Evolutionary conservation across 2,113 vertebrate genomes (phyloP).

Genomic region (Zosterops lateralis): DNA sequence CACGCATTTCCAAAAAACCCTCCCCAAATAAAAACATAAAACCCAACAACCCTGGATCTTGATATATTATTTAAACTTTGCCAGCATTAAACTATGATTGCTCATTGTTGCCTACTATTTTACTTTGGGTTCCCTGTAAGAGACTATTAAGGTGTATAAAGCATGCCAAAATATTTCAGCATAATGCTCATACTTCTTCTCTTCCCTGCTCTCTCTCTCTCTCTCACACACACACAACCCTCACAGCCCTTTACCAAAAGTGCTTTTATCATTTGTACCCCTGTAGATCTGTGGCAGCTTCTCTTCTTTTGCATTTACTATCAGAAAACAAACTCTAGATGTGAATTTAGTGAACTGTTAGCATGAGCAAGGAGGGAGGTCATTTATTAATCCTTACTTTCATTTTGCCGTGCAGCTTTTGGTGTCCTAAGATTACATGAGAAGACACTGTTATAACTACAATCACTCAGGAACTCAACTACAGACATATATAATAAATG

Average conservation of each 20-base stretch:
- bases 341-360: not conserved
- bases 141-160: not conserved
- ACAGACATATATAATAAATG: conserved; percentile 10
- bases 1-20: not conserved
- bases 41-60: not conserved
- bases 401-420: conserved; percentile 30
- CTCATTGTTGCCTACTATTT: not conserved
- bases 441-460: conserved; percentile 51
- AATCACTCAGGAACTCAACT: conserved; percentile 47
- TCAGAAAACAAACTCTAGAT: not conserved
- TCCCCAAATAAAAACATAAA: not conserved
- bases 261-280: not conserved
- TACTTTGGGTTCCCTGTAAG: not conserved
- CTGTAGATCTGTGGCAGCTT: not conserved
- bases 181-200: not conserved
- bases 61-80: not conserved
- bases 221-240: too few species aligned
- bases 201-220: not conserved
- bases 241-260: not conserved
- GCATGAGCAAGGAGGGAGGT: conserved; percentile 35
- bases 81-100: not conserved
- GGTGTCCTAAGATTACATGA: conserved; percentile 46
- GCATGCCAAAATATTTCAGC: not conserved
- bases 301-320: not conserved
- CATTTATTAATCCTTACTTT: conserved; percentile 41